These are phyloP conservation scores for Tachystola acroxantha DNA, from an alignment of 2,888 invertebrate species.

Conservation along the genomic window DNA sequence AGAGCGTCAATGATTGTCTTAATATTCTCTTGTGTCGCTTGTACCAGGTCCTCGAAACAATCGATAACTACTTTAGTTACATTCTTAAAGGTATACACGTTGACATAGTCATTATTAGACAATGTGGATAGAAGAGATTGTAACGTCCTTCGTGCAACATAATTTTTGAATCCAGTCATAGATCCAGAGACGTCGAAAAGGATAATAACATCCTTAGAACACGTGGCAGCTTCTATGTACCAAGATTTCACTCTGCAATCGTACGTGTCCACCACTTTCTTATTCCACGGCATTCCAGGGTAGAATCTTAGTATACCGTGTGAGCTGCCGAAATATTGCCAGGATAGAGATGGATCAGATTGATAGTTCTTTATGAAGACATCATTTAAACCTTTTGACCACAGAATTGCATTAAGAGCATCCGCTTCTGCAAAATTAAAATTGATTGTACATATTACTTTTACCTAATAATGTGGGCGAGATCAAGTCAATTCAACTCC, in stretches of 20 bases:
- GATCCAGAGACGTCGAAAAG: slow-evolving; percentile 97
- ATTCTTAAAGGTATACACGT: slow-evolving; percentile 90
- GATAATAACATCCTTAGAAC: slow-evolving; percentile 97
- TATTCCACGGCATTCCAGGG: slow-evolving; percentile 88
- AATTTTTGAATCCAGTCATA: slow-evolving; percentile 91
- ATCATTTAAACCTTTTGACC: slow-evolving; percentile 92
- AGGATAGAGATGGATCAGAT: slow-evolving; percentile 92
- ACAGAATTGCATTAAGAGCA: slow-evolving; percentile 81
- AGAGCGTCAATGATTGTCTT: slow-evolving; percentile 85
- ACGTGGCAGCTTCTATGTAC: slow-evolving; percentile 98
- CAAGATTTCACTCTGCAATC: slow-evolving; percentile 95
- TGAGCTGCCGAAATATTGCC: slow-evolving; percentile 98
- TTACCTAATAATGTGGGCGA: not conserved
- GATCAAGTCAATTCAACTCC: no score
- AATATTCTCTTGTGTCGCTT: slow-evolving; percentile 92
- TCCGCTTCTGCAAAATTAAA: slow-evolving; percentile 47
- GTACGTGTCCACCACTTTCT: slow-evolving; percentile 82
- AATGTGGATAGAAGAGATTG: slow-evolving; percentile 94
- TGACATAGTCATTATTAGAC: slow-evolving; percentile 98
- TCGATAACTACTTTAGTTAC: slow-evolving; percentile 85
- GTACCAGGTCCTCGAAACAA: slow-evolving; percentile 92
- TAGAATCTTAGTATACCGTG: slow-evolving; percentile 95
- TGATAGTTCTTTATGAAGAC: slow-evolving; percentile 91
- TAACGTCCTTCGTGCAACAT: slow-evolving; percentile 91
- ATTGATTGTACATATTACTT: no score